A percentile compares a stretch with the other conserved stretches of the same genome.
phyloP scores from a whole-genome alignment of 2,113 vertebrate species.

The Tragelaphus imberbis region DNA sequence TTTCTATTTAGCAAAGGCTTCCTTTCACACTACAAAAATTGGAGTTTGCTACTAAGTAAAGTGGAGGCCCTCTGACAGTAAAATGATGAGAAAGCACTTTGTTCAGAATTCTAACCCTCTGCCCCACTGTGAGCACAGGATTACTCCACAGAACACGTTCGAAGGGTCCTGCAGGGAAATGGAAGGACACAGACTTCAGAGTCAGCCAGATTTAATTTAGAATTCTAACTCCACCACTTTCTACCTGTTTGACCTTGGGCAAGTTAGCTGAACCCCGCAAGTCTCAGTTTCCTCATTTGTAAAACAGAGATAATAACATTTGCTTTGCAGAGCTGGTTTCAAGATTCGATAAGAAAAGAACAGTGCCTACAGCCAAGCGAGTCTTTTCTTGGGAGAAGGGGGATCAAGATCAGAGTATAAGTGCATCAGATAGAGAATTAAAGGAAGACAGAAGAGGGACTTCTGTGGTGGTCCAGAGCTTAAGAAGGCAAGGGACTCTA shows the following conservation, averaged over 20 bases:
- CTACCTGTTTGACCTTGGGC: neutral
- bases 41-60: slow-evolving; percentile 46
- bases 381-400: neutral
- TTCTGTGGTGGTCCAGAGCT: neutral
- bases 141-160: neutral
- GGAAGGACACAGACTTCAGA: neutral
- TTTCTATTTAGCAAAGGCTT: slow-evolving; percentile 55
- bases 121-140: slow-evolving; percentile 37
- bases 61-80: slow-evolving; percentile 26
- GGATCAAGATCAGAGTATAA: neutral
- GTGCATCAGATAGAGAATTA: neutral
- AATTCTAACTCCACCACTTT: neutral
- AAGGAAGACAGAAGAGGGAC: neutral
- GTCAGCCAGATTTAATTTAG: neutral
- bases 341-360: neutral
- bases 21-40: slow-evolving; percentile 56
- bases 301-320: neutral
- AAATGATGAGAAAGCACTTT: slow-evolving; percentile 56
- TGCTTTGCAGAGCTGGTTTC: neutral
- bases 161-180: neutral
- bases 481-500: neutral
- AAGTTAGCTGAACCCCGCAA: neutral
- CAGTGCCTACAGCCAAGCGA: neutral
- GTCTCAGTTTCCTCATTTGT: neutral
- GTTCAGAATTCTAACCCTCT: slow-evolving; percentile 50